These are phyloP conservation scores for Eufriesea mexicana DNA, from an alignment of 1,140 invertebrate species.

Conservation along the genomic window DNA sequence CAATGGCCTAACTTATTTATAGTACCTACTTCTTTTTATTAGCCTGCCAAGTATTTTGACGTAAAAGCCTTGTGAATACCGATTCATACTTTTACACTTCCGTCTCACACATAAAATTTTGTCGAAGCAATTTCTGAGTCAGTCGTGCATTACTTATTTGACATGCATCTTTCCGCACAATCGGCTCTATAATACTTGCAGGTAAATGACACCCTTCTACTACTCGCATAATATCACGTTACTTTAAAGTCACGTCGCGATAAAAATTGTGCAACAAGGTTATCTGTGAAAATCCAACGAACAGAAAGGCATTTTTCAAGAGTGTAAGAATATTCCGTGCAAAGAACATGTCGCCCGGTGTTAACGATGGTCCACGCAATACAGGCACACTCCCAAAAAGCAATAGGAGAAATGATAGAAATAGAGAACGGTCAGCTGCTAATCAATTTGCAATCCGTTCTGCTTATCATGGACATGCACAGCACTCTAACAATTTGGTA, in stretches of 20 bases:
- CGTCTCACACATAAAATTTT: conserved; percentile 8
- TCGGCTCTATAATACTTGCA: conserved; percentile 12
- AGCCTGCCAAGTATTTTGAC: conserved; percentile 67
- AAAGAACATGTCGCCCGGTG: conserved; percentile 74
- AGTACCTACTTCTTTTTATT: conserved; percentile 45
- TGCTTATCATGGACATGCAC: conserved; percentile 54
- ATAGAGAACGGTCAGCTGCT: conserved; percentile 68
- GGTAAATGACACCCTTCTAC: conserved; percentile 28
- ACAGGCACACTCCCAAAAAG: conserved; percentile 78
- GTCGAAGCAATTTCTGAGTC: background rate
- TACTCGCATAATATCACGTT: background rate
- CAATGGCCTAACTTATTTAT: conserved; percentile 68
- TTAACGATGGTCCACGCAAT: conserved; percentile 73
- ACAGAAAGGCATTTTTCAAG: conserved; percentile 13
- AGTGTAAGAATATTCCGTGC: conserved; percentile 26
- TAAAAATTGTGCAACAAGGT: conserved; percentile 36
- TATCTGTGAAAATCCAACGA: conserved; percentile 30
- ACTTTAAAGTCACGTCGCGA: background rate
- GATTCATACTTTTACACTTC: conserved; percentile 46
- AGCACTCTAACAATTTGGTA: conserved; percentile 78
- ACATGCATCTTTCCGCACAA: conserved; percentile 5
- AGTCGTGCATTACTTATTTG: conserved; percentile 11
- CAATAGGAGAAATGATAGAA: conserved; percentile 75
- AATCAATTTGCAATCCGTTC: conserved; percentile 66
- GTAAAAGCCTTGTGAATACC: conserved; percentile 54